Conservation (phyloP, 2,113 vertebrate species). For the Periophthalmodon schlosseri region DNA sequence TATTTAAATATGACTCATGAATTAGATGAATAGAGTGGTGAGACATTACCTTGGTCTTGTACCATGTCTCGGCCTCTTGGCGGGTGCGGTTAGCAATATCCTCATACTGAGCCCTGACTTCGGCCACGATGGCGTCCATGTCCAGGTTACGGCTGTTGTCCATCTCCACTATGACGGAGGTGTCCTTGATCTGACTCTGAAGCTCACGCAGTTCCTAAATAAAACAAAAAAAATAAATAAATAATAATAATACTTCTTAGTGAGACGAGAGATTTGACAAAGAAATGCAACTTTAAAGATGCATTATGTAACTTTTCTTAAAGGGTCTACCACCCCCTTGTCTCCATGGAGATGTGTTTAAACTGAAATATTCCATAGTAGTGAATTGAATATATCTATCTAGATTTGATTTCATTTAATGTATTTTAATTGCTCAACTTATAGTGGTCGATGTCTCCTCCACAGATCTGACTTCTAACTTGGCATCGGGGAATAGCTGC, state of each 20-base stretch:
- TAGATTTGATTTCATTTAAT: too few species aligned
- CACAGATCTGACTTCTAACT: too few species aligned
- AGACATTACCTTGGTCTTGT: conserved; percentile 84
- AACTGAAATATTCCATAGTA: too few species aligned
- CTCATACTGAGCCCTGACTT: conserved; percentile 81
- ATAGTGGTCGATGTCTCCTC: too few species aligned
- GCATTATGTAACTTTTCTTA: too few species aligned
- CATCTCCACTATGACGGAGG: conserved; percentile 92
- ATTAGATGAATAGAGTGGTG: neutral
- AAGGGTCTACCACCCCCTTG: too few species aligned
- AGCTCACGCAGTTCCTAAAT: conserved; percentile 89
- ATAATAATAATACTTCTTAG: neutral
- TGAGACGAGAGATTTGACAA: neutral
- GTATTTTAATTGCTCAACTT: too few species aligned
- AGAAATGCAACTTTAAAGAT: neutral
- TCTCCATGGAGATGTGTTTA: too few species aligned
- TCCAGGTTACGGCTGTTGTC: conserved; percentile 93
- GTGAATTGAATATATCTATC: too few species aligned
- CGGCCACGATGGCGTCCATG: conserved; percentile 90
- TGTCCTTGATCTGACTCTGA: conserved; percentile 82
- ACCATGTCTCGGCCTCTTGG: conserved; percentile 88
- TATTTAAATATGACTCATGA: neutral
- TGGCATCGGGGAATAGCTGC: too few species aligned
- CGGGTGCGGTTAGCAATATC: conserved; percentile 88
- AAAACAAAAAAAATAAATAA: neutral